These are phyloP conservation scores for Stenopsyche tienmushanensis DNA, from an alignment of 1,140 invertebrate genomes.

Conservation along the genomic window DNA sequence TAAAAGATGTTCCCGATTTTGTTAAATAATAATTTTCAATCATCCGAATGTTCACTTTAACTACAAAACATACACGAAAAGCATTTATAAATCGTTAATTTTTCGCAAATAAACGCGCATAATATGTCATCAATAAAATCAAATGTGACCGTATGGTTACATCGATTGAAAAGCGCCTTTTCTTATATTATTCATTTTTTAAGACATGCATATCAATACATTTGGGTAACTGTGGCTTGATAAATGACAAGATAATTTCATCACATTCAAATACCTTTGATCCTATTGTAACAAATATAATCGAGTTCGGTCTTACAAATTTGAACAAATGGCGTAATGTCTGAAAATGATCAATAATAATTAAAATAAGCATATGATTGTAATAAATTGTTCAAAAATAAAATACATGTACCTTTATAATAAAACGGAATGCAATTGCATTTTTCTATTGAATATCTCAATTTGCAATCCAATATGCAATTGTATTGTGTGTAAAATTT, in stretches of 20 bases:
- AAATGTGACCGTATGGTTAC: too few species aligned
- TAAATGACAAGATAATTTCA: too few species aligned
- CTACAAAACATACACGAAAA: background rate
- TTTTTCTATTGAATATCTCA: conserved; percentile 43
- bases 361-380: too few species aligned
- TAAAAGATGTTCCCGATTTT: background rate
- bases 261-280: too few species aligned
- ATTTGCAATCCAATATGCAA: conserved; percentile 49
- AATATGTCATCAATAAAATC: too few species aligned
- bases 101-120: too few species aligned
- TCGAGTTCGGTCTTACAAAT: conserved; percentile 44
- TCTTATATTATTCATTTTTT: too few species aligned
- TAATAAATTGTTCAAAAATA: background rate
- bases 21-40: background rate
- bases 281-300: background rate
- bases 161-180: too few species aligned
- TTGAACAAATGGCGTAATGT: conserved; percentile 26
- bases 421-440: conserved; percentile 50
- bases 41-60: background rate
- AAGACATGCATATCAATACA: too few species aligned
- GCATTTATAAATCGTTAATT: too few species aligned
- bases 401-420: conserved; percentile 47
- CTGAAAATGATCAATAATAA: too few species aligned
- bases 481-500: conserved; percentile 50
- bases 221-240: too few species aligned